phyloP scores from a whole-genome alignment of 2,113 vertebrate genomes.

The Myrmophylax atrothorax region DNA sequence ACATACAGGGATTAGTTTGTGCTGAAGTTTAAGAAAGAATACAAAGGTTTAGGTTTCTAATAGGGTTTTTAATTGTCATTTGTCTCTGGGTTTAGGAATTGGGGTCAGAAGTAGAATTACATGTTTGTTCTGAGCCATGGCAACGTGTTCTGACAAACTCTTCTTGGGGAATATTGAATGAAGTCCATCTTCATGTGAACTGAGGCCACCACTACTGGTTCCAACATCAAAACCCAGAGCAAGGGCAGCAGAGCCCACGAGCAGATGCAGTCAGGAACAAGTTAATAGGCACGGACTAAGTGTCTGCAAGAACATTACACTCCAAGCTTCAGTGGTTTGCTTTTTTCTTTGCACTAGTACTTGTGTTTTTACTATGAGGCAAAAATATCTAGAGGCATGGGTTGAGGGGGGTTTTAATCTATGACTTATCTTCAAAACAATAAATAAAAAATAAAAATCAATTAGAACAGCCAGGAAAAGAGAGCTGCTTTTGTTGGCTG shows the following conservation, averaged over 20 bases:
- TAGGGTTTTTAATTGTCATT: background rate
- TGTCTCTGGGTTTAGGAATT: background rate
- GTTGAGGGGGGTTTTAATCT: conserved; percentile 2
- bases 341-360: background rate
- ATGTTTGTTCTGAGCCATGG: background rate
- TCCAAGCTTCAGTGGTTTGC: background rate
- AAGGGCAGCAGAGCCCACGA: background rate
- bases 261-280: background rate
- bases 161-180: background rate
- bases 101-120: background rate
- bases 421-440: conserved; percentile 55
- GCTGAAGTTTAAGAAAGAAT: background rate
- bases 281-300: background rate
- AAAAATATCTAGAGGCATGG: conserved; percentile 6
- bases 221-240: background rate
- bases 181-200: background rate
- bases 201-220: background rate
- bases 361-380: conserved; percentile 10
- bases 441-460: conserved; percentile 62
- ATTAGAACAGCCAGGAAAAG: conserved; percentile 19
- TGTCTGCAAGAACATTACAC: background rate
- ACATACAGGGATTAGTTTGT: background rate
- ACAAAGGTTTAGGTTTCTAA: background rate
- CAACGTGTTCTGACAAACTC: background rate
- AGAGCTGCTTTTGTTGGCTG: conserved; percentile 50